phyloP scores from a whole-genome alignment of 2,888 invertebrate species.

The Idaea dimidiata region DNA sequence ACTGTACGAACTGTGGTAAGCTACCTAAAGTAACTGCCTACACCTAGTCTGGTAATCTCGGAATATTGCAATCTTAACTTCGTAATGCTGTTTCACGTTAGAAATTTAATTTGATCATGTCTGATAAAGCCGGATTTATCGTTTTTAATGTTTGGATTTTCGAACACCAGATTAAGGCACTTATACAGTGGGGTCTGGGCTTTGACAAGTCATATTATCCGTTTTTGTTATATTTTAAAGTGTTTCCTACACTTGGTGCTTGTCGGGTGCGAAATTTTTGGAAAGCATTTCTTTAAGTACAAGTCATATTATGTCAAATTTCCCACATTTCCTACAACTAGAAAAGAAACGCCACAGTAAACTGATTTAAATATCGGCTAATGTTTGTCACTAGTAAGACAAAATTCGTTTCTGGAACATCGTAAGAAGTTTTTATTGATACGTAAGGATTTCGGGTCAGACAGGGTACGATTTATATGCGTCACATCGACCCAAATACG shows the following conservation, averaged over 20 bases:
- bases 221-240: too few species aligned
- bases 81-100: background rate
- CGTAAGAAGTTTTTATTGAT: conserved; percentile 17
- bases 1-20: background rate
- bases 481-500: conserved; percentile 31
- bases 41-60: background rate
- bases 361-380: background rate
- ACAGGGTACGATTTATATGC: conserved; percentile 23
- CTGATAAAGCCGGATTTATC: background rate
- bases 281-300: too few species aligned
- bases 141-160: background rate
- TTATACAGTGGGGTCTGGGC: too few species aligned
- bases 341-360: background rate
- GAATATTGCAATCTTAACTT: background rate
- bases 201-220: too few species aligned
- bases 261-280: too few species aligned
- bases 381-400: background rate
- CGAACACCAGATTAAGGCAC: background rate
- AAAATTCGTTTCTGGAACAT: background rate
- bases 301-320: too few species aligned
- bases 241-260: too few species aligned
- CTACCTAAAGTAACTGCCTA: background rate
- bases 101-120: background rate
- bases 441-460: conserved; percentile 27
- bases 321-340: too few species aligned